Evolutionary conservation across 2,888 invertebrate genomes (phyloP), one percentile per base, ranked within the genome.

Genomic region (Congeria kusceri): DNA sequence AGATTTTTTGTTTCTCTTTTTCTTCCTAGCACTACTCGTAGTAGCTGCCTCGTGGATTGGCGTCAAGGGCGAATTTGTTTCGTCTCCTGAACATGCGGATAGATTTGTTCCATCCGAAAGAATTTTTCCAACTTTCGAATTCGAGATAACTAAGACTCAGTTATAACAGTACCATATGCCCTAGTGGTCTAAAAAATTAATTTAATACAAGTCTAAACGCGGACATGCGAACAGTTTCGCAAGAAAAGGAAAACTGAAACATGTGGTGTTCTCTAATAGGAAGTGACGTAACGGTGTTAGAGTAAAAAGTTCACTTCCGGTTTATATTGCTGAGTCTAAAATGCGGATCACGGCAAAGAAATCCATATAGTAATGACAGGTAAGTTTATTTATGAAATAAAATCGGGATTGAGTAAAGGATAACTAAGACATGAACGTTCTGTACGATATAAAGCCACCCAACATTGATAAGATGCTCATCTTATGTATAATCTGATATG

Each of bases 341-440:
- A 49, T 49, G 49, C 49, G 49, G 49, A 49, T 15, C 15, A 49
- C 4, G 49, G 15, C 4, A 49, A 20, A 49, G 49, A 15, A 49
- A 49, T 49, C 49, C 49, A 9, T 49, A 9, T 18, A 4, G 49
- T 49, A 49, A 49, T 49, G 15, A 9, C 49, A 49, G 49, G 49
- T 49, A 49, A 49, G 49, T 49, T 9, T 49, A n/a, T 49, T 4
- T 49, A 49, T 49, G 49, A 49, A 49, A 49, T 20, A 49, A 49
- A 49, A 49, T n/a, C n/a, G n/a, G n/a, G n/a, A n/a, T n/a, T n/a
- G n/a, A n/a, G n/a, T n/a, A n/a, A n/a, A n/a, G n/a, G n/a, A n/a
- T n/a, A n/a, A n/a, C n/a, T n/a, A n/a, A n/a, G n/a, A n/a, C n/a
- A n/a, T n/a, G n/a, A n/a, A n/a, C n/a, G n/a, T n/a, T n/a, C n/a